Evolutionary conservation across 1,140 invertebrate genomes (phyloP).

Genomic region (Cepaea nemoralis): DNA sequence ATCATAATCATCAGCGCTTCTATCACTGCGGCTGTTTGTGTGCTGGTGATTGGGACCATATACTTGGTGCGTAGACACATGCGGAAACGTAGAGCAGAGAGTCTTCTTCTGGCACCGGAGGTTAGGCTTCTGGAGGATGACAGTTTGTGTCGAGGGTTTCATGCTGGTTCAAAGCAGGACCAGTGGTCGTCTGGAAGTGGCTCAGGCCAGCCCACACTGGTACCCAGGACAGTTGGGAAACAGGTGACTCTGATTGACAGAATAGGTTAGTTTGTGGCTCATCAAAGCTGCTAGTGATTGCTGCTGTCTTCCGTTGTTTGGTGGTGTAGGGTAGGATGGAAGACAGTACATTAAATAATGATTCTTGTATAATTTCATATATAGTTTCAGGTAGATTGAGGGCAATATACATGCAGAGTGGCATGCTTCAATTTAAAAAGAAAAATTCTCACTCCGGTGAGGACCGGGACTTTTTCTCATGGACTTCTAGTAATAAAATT

Average conservation of each 20-base stretch:
- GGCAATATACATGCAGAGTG: too few relatives aligned
- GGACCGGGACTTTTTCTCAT: too few relatives aligned
- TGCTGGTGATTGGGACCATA: slow-evolving; percentile 75
- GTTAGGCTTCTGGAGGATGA: slow-evolving; percentile 70
- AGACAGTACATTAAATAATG: too few relatives aligned
- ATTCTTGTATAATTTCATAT: too few relatives aligned
- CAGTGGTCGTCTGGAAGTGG: slow-evolving; percentile 87
- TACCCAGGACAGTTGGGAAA: slow-evolving; percentile 93
- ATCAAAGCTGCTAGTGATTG: too few relatives aligned
- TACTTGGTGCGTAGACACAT: slow-evolving; percentile 74
- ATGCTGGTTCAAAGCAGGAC: slow-evolving; percentile 76
- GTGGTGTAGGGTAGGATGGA: too few relatives aligned
- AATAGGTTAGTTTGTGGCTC: slow-evolving; percentile 84
- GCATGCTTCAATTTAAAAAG: too few relatives aligned
- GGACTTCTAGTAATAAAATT: too few relatives aligned
- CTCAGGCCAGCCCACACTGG: slow-evolving; percentile 87
- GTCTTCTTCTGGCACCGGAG: slow-evolving; percentile 71
- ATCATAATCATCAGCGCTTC: slow-evolving; percentile 73
- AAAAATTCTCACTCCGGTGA: too few relatives aligned
- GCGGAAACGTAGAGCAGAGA: slow-evolving; percentile 76
- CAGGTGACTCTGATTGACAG: slow-evolving; percentile 92
- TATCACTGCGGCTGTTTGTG: slow-evolving; percentile 76
- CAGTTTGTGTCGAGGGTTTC: slow-evolving; percentile 80
- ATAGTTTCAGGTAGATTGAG: too few relatives aligned
- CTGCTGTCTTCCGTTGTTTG: too few relatives aligned